Evolutionary conservation across 2,113 vertebrate species (phyloP), one percentile per base, ranked within the genome.

Genomic region (Choloepus hoffmanni): DNA sequence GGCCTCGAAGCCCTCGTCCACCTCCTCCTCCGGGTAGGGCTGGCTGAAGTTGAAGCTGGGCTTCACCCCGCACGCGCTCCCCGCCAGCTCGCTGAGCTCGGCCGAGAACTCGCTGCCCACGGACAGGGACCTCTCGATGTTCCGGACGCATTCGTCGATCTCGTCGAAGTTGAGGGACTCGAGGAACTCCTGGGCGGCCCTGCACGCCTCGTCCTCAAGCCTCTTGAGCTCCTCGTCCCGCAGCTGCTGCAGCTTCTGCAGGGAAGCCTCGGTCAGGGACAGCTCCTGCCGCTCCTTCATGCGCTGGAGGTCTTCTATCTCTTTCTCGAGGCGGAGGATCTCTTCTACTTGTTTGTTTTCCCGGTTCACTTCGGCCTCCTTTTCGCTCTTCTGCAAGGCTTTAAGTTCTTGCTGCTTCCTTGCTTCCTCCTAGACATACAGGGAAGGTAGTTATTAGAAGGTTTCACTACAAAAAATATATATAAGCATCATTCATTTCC

Each of bases 151-250:
- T 97, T 99, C 99, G 21, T 99, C 99, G 15, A 99, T 99, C 98
- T 99, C 99, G 83, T 99, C 99, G 1, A 99, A 99, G 98, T 99
- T 99, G 90, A 99, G 99, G 7, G 99, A 99, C 92, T 99, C 99
- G 5, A 99, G 98, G 98, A 99, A 99, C 97, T 99, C 99, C 97
- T 99, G 99, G 0, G 99, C 99, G 0, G 99, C 99, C 4, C 98
- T 98, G 97, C 99, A 99, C 0, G 99, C 99, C 72, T 99, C 99
- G 0, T 99, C 99, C 98, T 99, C 99, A 7, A 99, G 98, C 6
- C 99, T 97, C 62, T 97, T 97, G 16, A 99, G 98, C 92, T 99
- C 99, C 97, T 99, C 99, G 23, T 99, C 99, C 0, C 99, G 98
- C 68, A 99, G 99, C 83, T 95, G 98, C 98, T 99, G 99, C 94